Conservation (phyloP, 2,113 vertebrate genomes). For the Tachycineta bicolor region DNA sequence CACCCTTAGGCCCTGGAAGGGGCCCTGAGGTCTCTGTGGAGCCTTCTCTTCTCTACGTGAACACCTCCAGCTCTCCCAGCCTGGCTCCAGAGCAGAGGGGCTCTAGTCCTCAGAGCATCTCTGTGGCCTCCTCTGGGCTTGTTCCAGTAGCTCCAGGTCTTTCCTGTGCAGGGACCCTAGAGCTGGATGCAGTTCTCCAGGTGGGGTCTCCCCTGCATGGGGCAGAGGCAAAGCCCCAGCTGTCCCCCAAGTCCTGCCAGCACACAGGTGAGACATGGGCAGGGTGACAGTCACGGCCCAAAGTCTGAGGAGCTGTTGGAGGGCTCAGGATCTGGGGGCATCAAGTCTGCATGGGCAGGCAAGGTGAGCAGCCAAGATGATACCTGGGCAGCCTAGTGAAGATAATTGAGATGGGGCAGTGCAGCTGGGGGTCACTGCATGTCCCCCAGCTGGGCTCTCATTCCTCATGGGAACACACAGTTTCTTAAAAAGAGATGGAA, state of each 20-base stretch:
- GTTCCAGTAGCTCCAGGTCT: neutral
- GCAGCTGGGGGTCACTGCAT: neutral
- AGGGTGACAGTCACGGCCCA: neutral
- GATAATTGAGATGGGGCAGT: neutral
- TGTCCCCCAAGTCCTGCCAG: neutral
- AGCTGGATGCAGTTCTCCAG: neutral
- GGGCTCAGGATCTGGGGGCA: neutral
- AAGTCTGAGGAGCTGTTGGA: neutral
- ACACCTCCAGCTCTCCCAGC: neutral
- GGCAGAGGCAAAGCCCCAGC: neutral
- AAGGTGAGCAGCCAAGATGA: neutral
- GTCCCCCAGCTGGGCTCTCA: neutral
- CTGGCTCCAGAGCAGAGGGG: neutral
- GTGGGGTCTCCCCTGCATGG: neutral
- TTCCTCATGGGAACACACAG: neutral
- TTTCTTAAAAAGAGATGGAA: neutral
- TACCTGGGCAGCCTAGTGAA: neutral
- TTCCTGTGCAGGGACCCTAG: neutral
- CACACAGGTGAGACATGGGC: rapidly evolving
- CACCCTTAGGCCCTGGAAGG: neutral
- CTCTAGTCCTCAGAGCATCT: rapidly evolving
- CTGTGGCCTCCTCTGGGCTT: neutral
- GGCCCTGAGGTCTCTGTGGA: neutral
- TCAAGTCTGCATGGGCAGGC: neutral
- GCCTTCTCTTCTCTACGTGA: neutral